Evolutionary conservation across 2,113 vertebrate species (phyloP), one percentile per base, ranked within the genome.

Genomic region (Onychorhynchus coronatus): DNA sequence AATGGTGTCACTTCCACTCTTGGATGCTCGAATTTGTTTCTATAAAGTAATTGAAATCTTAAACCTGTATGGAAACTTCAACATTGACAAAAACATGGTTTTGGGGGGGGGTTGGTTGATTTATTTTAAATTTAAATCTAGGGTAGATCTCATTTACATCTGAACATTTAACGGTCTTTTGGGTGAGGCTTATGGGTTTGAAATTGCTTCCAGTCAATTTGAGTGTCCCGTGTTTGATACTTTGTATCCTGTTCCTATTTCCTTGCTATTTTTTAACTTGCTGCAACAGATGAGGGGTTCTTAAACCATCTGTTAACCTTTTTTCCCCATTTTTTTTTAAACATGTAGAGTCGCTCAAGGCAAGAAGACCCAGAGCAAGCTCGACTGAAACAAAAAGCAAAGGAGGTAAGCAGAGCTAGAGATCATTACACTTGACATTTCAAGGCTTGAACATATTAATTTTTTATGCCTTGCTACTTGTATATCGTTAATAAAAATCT

Each of bases 401-500:
- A 99, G 98, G 99, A 99, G 99, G 98, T 99, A 98, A 98, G 99
- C 98, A 97, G 97, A 95, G 97, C 97, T 96, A 92, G 98, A 98
- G 98, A 99, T 99, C 99, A 99, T 99, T 99, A 99, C 98, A 98
- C 98, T 98, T 99, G 99, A 99, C 99, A 99, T 99, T 99, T 98
- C 98, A 98, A 98, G 98, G 98, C 98, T 99, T 96, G 91, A 85
- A 96, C 93, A 93, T 98, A 99, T 99, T 98, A 99, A 99, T 99
- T 98, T 99, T 99, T 99, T 98, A 99, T 99, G 99, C 98, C 97
- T 97, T 97, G 94, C 98, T 99, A 98, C 99, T 99, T 99, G 98
- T 99, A 98, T 99, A 99, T 99, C 98, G 98, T 98, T 99, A 99
- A 99, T 99, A 99, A 99, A 99, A 99, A 98, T 98, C 99, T 97